A percentile compares a stretch with the other conserved stretches of the same genome.
phyloP scores from a whole-genome alignment of 2,113 vertebrate genomes.

The Motacilla tschutschensis region DNA sequence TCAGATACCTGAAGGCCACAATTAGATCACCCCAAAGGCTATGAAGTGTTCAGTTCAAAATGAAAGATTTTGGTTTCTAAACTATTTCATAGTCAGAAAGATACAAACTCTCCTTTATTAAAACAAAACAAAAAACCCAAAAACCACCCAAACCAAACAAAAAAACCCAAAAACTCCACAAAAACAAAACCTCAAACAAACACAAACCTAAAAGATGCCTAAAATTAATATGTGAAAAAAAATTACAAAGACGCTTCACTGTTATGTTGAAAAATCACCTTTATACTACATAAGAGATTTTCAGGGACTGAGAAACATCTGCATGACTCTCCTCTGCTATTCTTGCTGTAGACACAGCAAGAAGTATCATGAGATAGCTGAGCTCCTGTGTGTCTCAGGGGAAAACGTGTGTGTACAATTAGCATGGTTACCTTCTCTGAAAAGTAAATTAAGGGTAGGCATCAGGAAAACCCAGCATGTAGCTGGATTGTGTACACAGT shows the following conservation, averaged over 20 bases:
- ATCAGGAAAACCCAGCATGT: background rate
- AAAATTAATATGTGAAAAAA: background rate
- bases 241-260: background rate
- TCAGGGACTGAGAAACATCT: background rate
- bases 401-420: background rate
- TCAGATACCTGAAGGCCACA: too few relatives aligned
- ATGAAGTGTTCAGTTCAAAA: background rate
- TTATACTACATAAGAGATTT: background rate
- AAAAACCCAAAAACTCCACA: fast-evolving
- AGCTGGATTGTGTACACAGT: background rate
- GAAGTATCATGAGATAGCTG: background rate
- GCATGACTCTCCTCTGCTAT: background rate
- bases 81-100: background rate
- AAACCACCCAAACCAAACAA: too few relatives aligned
- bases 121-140: background rate
- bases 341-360: background rate
- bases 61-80: background rate
- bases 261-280: background rate
- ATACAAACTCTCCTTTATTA: background rate
- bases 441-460: background rate
- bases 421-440: background rate
- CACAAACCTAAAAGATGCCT: fast-evolving
- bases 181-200: background rate
- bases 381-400: background rate
- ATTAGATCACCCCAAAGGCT: background rate